A percentile compares a stretch with the other conserved stretches of the same genome.
phyloP scores from a whole-genome alignment of 2,888 invertebrate species.

The Tyria jacobaeae region DNA sequence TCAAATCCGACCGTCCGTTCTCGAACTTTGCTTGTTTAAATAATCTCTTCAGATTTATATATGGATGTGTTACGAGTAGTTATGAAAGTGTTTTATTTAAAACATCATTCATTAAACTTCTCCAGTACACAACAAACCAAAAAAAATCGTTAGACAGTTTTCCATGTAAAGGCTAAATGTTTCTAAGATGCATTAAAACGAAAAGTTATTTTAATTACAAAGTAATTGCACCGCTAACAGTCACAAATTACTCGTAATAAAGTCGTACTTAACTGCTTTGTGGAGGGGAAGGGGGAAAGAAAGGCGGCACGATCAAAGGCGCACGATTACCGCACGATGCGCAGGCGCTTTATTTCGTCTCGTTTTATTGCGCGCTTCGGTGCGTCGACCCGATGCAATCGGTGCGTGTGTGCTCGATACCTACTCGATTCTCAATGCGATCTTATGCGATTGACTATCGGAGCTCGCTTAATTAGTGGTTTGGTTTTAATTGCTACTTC shows the following conservation, averaged over 20 bases:
- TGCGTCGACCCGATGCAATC: conserved; percentile 62
- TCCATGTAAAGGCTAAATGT: conserved; percentile 30
- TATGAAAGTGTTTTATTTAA: too few relatives aligned
- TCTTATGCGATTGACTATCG: conserved; percentile 34
- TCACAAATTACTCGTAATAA: conserved; percentile 70
- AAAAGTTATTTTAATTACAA: conserved; percentile 54
- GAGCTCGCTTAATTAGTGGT: conserved; percentile 37
- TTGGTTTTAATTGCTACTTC: conserved; percentile 29
- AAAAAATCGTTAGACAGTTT: conserved; percentile 27
- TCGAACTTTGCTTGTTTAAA: too few relatives aligned
- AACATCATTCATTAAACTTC: too few relatives aligned
- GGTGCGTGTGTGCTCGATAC: conserved; percentile 45
- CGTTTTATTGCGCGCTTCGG: conserved; percentile 56
- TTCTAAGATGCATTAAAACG: conserved; percentile 27
- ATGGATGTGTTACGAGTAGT: too few relatives aligned
- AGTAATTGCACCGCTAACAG: conserved; percentile 65
- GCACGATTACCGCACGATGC: conserved; percentile 71
- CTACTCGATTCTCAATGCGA: conserved; percentile 32
- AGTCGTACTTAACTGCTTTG: conserved; percentile 55
- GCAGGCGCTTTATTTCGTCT: conserved; percentile 62
- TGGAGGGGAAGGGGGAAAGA: conserved; percentile 13
- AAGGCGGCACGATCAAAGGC: conserved; percentile 74
- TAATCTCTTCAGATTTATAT: too few relatives aligned
- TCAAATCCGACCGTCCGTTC: too few relatives aligned
- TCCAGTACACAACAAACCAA: too few relatives aligned